These are phyloP conservation scores for Trinectes maculatus DNA, from an alignment of 2,113 vertebrate genomes.

Conservation along the genomic window DNA sequence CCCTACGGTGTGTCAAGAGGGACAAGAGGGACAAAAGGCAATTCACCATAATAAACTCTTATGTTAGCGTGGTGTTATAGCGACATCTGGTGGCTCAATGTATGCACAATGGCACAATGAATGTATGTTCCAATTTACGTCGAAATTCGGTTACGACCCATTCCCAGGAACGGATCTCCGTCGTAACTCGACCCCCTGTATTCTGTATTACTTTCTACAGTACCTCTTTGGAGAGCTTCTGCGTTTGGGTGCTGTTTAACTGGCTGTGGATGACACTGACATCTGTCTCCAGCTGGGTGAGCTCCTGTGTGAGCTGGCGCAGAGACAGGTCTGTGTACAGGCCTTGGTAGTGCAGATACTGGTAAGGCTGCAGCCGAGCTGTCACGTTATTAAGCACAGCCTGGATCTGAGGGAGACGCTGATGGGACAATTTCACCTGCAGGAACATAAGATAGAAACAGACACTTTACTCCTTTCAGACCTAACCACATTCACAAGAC, in stretches of 20 bases:
- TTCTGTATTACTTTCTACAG: background rate
- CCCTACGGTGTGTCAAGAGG: too few species aligned
- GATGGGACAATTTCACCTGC: conserved; percentile 53
- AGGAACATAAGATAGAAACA: background rate
- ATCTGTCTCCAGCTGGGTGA: conserved; percentile 62
- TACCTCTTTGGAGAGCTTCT: conserved; percentile 72
- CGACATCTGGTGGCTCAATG: too few species aligned
- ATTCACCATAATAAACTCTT: too few species aligned
- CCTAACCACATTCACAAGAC: too few species aligned
- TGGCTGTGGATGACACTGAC: conserved; percentile 47
- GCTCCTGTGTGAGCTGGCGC: conserved; percentile 60
- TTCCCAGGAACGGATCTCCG: too few species aligned
- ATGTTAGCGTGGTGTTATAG: too few species aligned
- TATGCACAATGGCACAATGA: too few species aligned
- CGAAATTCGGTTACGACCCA: too few species aligned
- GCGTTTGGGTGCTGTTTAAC: conserved; percentile 42
- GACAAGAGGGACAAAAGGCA: too few species aligned
- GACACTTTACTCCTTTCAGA: too few species aligned
- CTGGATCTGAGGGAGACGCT: conserved; percentile 62
- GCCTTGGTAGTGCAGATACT: conserved; percentile 67
- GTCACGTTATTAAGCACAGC: conserved; percentile 59
- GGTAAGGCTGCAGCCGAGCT: conserved; percentile 59
- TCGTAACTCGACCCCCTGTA: too few species aligned
- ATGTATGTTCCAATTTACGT: too few species aligned
- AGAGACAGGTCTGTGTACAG: conserved; percentile 69